These are phyloP conservation scores for Suillia variegata DNA, from an alignment of 2,888 invertebrate genomes.

Conservation along the genomic window DNA sequence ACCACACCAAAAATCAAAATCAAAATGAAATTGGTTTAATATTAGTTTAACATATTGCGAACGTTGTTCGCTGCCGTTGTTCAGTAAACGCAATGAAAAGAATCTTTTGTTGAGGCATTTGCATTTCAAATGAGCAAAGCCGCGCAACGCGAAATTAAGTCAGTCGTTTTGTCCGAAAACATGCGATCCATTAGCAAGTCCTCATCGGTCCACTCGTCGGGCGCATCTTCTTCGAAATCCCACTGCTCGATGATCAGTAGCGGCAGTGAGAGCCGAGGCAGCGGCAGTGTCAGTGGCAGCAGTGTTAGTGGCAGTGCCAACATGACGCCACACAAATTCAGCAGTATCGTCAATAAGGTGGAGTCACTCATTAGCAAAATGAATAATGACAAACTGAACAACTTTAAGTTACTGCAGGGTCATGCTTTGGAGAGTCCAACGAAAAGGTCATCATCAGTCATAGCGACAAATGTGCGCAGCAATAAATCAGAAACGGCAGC, in stretches of 20 bases:
- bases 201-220: slow-evolving; percentile 19
- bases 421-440: slow-evolving; percentile 22
- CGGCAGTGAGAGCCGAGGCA: not conserved
- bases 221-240: slow-evolving; percentile 13
- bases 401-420: slow-evolving; percentile 38
- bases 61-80: not conserved
- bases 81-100: too few species aligned
- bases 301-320: slow-evolving; percentile 13
- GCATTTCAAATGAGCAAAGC: not conserved
- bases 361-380: slow-evolving; percentile 55
- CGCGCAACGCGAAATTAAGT: not conserved
- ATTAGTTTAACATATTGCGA: not conserved
- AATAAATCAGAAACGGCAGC: too few species aligned
- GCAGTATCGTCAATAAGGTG: slow-evolving; percentile 56
- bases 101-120: too few species aligned
- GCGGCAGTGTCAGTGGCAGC: slow-evolving; percentile 27
- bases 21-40: not conserved
- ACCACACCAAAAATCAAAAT: too few species aligned
- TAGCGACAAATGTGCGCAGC: not conserved
- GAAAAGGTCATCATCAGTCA: slow-evolving; percentile 4
- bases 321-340: slow-evolving; percentile 44
- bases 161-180: slow-evolving; percentile 50
- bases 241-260: slow-evolving; percentile 18
- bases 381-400: slow-evolving; percentile 51
- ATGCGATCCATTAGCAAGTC: slow-evolving; percentile 43